A percentile compares a stretch with the other conserved stretches of the same genome.
phyloP scores from a whole-genome alignment of 2,888 invertebrate species.

The Sisyra terminalis region DNA sequence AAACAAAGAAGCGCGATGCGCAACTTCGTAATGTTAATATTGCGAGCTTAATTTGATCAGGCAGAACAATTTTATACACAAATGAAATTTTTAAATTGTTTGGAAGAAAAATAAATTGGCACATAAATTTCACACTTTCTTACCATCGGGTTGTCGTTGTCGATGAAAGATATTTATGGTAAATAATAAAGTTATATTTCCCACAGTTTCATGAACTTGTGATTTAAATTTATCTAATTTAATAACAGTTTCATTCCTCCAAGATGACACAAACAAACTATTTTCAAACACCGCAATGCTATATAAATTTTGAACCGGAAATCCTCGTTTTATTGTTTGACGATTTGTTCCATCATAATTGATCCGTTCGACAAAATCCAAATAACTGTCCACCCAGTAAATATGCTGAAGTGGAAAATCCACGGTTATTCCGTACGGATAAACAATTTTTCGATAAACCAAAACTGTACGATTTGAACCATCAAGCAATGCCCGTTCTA shows the following conservation, averaged over 20 bases:
- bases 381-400: slow-evolving; percentile 69
- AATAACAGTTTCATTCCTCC: slow-evolving; percentile 46
- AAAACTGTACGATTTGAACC: slow-evolving; percentile 43
- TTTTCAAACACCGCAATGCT: slow-evolving; percentile 60
- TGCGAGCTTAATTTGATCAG: too few species aligned
- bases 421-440: slow-evolving; percentile 55
- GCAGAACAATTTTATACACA: too few species aligned
- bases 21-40: too few species aligned
- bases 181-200: slow-evolving; percentile 40
- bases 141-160: slow-evolving; percentile 58
- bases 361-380: slow-evolving; percentile 61
- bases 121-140: too few species aligned
- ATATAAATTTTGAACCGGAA: slow-evolving; percentile 43
- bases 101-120: too few species aligned
- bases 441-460: slow-evolving; percentile 52
- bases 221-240: slow-evolving; percentile 39
- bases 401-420: slow-evolving; percentile 54
- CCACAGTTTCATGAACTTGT: slow-evolving; percentile 28
- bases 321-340: slow-evolving; percentile 37
- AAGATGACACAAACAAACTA: slow-evolving; percentile 54
- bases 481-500: slow-evolving; percentile 47
- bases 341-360: slow-evolving; percentile 59
- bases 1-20: too few species aligned
- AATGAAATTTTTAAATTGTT: too few species aligned
- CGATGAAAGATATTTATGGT: slow-evolving; percentile 59